phyloP scores from a whole-genome alignment of 1,140 invertebrate genomes.

The Calycopis cecrops region DNA sequence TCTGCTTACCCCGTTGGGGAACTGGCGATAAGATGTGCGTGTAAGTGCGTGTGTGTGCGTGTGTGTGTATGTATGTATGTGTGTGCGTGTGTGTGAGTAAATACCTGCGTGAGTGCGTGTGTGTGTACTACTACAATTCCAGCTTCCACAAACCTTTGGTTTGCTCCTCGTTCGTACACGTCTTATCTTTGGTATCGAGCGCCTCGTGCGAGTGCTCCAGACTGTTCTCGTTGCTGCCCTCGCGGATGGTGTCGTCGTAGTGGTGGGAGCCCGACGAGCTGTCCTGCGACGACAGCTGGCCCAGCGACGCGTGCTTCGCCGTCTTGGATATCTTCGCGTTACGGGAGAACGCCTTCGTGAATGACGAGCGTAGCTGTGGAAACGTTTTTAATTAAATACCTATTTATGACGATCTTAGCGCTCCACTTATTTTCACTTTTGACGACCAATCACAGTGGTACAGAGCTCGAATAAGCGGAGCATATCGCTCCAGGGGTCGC shows the following conservation, averaged over 20 bases:
- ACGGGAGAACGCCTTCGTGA: slow-evolving; percentile 97
- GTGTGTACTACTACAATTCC: too few relatives aligned
- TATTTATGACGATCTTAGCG: not conserved
- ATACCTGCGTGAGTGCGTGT: too few relatives aligned
- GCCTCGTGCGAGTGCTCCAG: slow-evolving; percentile 71
- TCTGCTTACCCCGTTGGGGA: too few relatives aligned
- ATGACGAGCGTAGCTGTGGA: slow-evolving; percentile 91
- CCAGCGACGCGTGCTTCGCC: slow-evolving; percentile 75
- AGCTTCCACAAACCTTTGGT: slow-evolving; percentile 61
- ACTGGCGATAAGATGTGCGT: too few relatives aligned
- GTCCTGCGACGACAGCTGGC: slow-evolving; percentile 68
- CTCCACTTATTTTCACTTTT: too few relatives aligned
- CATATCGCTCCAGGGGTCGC: too few relatives aligned
- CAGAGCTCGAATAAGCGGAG: too few relatives aligned
- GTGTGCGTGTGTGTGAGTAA: too few relatives aligned
- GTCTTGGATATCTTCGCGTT: slow-evolving; percentile 83
- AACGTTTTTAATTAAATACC: slow-evolving; percentile 3
- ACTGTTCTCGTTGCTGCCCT: slow-evolving; percentile 74
- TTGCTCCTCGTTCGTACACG: slow-evolving; percentile 52
- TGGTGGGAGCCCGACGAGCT: slow-evolving; percentile 66
- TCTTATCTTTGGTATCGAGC: slow-evolving; percentile 60
- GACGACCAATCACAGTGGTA: too few relatives aligned
- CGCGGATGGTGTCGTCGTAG: slow-evolving; percentile 69
- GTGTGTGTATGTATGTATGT: too few relatives aligned
- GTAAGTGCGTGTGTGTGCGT: too few relatives aligned